Evolutionary conservation across 2,888 invertebrate genomes (phyloP).

Genomic region (Amiota mariae): DNA sequence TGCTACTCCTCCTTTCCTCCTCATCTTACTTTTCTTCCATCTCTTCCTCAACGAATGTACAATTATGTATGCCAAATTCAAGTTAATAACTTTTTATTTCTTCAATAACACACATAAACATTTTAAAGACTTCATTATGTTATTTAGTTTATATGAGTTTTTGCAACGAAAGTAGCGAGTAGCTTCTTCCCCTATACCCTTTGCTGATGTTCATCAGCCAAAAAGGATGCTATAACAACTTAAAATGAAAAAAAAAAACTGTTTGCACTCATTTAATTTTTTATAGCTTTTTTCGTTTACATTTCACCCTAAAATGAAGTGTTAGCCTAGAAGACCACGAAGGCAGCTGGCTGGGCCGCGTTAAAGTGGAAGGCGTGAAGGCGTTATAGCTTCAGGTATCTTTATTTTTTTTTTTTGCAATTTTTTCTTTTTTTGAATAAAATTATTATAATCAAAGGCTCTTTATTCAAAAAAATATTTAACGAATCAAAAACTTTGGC

Average conservation of each 20-base stretch:
- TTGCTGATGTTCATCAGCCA: not conserved
- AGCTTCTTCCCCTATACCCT: no score
- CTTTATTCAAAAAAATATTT: slow-evolving; percentile 14
- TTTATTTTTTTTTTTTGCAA: slow-evolving; percentile 10
- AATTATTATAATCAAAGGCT: slow-evolving; percentile 12
- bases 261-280: not conserved
- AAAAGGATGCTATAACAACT: not conserved
- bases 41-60: no score
- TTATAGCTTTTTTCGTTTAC: not conserved
- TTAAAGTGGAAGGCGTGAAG: not conserved
- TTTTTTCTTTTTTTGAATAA: slow-evolving; percentile 1
- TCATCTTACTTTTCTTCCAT: no score
- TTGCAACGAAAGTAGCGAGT: no score
- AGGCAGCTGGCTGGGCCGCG: not conserved
- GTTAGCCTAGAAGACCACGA: not conserved
- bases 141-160: no score
- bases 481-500: slow-evolving; percentile 24
- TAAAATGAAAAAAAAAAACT: not conserved
- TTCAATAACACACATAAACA: no score
- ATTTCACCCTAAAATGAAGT: not conserved
- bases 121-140: no score
- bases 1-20: no score
- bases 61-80: no score
- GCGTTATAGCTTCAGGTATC: not conserved
- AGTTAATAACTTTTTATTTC: no score